Base-by-base conservation (phyloP, 2,888 invertebrate genomes). In the Epirrhoe alternata region DNA sequence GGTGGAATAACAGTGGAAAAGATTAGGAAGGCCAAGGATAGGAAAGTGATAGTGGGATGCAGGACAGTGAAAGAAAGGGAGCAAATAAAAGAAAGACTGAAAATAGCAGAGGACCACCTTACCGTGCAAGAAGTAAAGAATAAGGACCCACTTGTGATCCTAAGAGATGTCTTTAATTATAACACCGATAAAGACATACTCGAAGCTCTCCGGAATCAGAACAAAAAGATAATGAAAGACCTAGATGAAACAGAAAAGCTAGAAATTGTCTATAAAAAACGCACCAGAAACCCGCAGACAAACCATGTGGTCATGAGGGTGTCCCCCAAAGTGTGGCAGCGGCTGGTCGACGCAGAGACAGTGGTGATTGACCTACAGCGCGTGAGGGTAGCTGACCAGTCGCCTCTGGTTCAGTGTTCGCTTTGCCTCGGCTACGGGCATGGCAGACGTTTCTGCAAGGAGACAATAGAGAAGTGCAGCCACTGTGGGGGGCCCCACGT, bases 301-400 rank as follows among this genome's bases (percentile, higher is more conserved):
- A 12, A 52, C 14, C 31, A 33, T 12, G 12, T 52, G 6, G 51
- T 69, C 0, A 4, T 63, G 24, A 58, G 54, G 33, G 66, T 68
- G 0, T 66, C 71, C 8, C 69, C 71, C 0, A n/a, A 2, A 0
- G 14, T 72, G 0, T 72, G 71, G 71, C 45, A 45, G n/a, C 1
- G 38, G 0, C 0, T 61, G 30, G 38, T 49, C 6, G 54, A 58
- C 0, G 67, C 64, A 0, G 74, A 64, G 3, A 58, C 54, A 2
- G 35, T 74, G 0, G 62, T 71, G 57, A 62, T 77, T 1, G 75
- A 72, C 10, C 56, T 75, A 0, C 70, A 74, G n/a, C 42, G 69
- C 7, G 50, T 68, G 6, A 38, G 10, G 7, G 63, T 69, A 0
- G 30, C n/a, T 1, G 74, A 74, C 61, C 73, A 74, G 10, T 70